Evolutionary conservation across 2,888 invertebrate species (phyloP), one percentile per base, ranked within the genome.

Genomic region (Synanthedon andrenaeformis): DNA sequence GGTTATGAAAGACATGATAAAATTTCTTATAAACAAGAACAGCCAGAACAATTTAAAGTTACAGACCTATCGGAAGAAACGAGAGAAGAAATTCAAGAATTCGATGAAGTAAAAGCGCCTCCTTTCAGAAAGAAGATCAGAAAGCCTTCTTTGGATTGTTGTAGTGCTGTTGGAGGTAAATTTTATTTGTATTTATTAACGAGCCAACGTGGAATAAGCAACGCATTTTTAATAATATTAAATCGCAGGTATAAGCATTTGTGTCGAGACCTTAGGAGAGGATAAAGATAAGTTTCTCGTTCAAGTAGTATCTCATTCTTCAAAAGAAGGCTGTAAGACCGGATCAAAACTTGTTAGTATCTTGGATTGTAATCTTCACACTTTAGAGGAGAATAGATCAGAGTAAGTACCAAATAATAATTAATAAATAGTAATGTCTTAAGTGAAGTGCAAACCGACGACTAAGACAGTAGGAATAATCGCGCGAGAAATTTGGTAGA

Each of bases 331-430:
- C 42, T 82, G 80, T 55, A 89, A 89, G 66, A 89, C 88, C 55
- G 90, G 91, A 11, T 89, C 90, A 11, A 89, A 89, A 62, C 80
- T 91, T 55, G 88, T 90, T 52, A 86, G 90, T 61, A 90, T 91
- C 72, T 74, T 90, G 56, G 90, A 90, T 61, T 76, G 82, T 57
- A 89, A 90, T 63, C 79, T 91, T 53, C 90, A 91, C 59, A 92
- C 91, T 12, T 82, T 92, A 71, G 91, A 92, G 82, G 92, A 92
- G 71, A 90, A 90, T 64, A 85, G 91, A 75, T 84, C 78, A 42
- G 89, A 89, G 90, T 89, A 69, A 80, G 76, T 35, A 35, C 3
- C 6, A 35, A 8, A 50, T 17, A 50, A 4, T 50, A 50, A 12
- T 19, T 49, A 17, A 4, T 50, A 23, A n/a, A 11, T 45, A n/a